These are phyloP conservation scores for Hermetia illucens DNA, from an alignment of 1,140 invertebrate species.

Conservation along the genomic window DNA sequence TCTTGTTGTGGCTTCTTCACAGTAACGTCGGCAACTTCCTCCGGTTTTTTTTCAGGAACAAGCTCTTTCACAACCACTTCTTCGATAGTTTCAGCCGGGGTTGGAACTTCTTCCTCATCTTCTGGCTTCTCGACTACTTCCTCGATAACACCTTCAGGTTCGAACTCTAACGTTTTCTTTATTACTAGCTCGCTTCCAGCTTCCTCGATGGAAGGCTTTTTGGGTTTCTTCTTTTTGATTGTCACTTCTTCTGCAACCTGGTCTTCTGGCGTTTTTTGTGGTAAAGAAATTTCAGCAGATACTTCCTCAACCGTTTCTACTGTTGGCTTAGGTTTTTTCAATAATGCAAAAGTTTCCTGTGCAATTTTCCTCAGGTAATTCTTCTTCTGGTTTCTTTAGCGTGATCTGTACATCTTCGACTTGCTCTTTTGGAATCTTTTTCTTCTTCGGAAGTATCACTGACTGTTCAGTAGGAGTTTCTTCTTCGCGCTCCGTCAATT, in stretches of 20 bases:
- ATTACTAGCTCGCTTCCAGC: not conserved
- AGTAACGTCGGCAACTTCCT: conserved; percentile 12
- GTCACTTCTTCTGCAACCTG: conserved; percentile 17
- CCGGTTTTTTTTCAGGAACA: conserved; percentile 14
- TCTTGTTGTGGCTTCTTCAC: conserved; percentile 13
- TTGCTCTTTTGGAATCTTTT: conserved; percentile 14
- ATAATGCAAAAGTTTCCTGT: no score
- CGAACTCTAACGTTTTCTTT: no score
- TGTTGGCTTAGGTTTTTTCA: no score
- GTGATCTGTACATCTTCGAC: conserved; percentile 12
- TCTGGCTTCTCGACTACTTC: conserved; percentile 3
- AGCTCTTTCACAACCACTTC: conserved; percentile 11
- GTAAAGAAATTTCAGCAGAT: conserved; percentile 2
- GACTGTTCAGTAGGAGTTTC: conserved; percentile 16
- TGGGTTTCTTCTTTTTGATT: conserved; percentile 19
- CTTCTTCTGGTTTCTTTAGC: conserved; percentile 10
- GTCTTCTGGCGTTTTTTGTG: conserved; percentile 4
- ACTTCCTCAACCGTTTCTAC: not conserved
- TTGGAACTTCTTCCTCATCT: conserved; percentile 4
- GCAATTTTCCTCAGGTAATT: conserved; percentile 5
- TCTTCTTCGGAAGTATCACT: conserved; percentile 18
- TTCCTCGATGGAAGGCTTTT: conserved; percentile 13
- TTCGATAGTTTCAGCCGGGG: conserved; percentile 4
- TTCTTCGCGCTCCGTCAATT: conserved; percentile 6
- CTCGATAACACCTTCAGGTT: conserved; percentile 17